Evolutionary conservation across 2,797 vertebrate species (phyloP).

Genomic region (Melanogrammus aeglefinus): DNA sequence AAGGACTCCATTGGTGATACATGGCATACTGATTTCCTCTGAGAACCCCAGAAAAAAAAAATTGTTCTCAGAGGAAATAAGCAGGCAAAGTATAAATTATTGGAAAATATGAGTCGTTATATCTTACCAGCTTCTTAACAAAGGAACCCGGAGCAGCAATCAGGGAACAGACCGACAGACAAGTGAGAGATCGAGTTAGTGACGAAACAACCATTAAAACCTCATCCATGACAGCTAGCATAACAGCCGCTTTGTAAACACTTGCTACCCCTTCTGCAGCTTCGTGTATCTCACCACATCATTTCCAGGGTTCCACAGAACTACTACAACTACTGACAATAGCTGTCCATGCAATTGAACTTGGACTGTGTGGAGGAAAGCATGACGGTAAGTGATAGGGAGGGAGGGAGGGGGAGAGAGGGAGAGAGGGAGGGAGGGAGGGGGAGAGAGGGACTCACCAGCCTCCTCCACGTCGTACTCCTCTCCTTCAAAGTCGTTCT

Average conservation of each 20-base stretch:
- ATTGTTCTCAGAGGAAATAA: neutral
- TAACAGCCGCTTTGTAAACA: neutral
- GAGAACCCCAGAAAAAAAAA: too few species aligned
- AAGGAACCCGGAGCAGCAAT: neutral
- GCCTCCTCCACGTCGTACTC: constrained; percentile 93
- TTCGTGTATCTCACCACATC: neutral
- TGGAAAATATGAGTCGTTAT: neutral
- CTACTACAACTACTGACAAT: neutral
- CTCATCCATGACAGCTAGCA: neutral
- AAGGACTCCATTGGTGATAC: neutral
- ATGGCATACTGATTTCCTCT: too few species aligned
- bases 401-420: neutral
- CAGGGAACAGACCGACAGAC: neutral
- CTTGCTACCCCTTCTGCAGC: neutral
- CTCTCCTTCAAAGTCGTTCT: constrained; percentile 89
- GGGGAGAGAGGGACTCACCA: constrained; percentile 64
- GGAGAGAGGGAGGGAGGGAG: neutral
- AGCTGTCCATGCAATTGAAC: too few species aligned
- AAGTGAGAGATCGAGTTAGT: neutral
- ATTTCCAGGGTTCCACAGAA: neutral
- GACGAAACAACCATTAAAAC: neutral
- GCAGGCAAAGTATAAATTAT: neutral
- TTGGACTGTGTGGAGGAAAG: neutral
- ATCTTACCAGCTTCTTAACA: constrained; percentile 58
- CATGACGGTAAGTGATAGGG: neutral